Conservation (phyloP, 2,888 invertebrate genomes). For the Parnassius orleans region DNA sequence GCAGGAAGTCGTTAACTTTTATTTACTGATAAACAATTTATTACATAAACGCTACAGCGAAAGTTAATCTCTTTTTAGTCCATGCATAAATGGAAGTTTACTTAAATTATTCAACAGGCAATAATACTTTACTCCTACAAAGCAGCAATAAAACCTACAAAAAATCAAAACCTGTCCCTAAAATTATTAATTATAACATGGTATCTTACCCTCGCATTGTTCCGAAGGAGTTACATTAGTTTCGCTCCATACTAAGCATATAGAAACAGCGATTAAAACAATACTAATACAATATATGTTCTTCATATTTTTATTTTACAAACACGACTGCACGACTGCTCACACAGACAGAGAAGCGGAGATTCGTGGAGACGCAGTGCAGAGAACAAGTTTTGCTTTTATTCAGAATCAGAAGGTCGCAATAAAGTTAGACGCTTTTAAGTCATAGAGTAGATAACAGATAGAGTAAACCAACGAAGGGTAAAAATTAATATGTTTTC, state of each 20-base stretch:
- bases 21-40: no score
- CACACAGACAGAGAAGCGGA: constrained; percentile 1
- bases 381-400: constrained; percentile 19
- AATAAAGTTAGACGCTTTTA: not conserved
- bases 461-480: not conserved
- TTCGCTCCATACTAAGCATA: constrained; percentile 31
- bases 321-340: constrained; percentile 31
- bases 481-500: not conserved
- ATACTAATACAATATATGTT: constrained; percentile 27
- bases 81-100: no score
- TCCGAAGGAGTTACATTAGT: constrained; percentile 36
- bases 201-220: constrained; percentile 47
- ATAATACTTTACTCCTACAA: no score
- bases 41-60: no score
- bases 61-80: no score
- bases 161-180: no score
- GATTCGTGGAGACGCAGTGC: constrained; percentile 8
- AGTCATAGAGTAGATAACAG: constrained; percentile 17
- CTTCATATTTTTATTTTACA: constrained; percentile 32
- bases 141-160: not conserved
- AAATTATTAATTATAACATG: not conserved
- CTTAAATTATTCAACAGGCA: no score
- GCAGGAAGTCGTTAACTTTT: no score
- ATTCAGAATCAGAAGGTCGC: constrained; percentile 10
- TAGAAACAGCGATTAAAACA: constrained; percentile 24